phyloP scores from a whole-genome alignment of 2,113 vertebrate species.

The Callorhinus ursinus region DNA sequence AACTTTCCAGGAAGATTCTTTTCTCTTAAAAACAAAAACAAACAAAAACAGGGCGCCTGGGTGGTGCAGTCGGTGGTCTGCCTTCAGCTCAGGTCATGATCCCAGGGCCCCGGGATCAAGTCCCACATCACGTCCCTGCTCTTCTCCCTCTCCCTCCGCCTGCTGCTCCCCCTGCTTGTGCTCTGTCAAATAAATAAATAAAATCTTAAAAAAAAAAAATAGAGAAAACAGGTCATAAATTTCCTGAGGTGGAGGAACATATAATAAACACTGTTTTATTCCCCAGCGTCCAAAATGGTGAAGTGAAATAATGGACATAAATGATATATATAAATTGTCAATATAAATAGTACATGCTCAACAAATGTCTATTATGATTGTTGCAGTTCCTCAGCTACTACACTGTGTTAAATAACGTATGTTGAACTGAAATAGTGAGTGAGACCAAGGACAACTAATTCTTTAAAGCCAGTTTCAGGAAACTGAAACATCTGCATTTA shows the following conservation, averaged over 20 bases:
- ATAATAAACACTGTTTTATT: not conserved
- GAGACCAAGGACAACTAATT: not conserved
- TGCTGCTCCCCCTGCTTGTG: too few relatives aligned
- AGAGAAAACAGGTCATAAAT: not conserved
- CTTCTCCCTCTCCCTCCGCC: too few relatives aligned
- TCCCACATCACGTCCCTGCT: too few relatives aligned
- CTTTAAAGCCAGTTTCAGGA: not conserved
- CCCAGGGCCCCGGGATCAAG: too few relatives aligned
- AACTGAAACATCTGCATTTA: not conserved
- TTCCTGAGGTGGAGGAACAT: not conserved
- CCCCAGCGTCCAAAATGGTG: not conserved
- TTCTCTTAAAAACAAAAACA: not conserved
- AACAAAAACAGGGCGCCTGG: too few relatives aligned
- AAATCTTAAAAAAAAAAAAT: not conserved
- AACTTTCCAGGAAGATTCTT: not conserved
- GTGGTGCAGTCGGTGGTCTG: too few relatives aligned
- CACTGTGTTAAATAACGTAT: not conserved
- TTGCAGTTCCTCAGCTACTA: not conserved
- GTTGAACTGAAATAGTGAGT: not conserved
- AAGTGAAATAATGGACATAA: not conserved
- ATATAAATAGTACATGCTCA: not conserved
- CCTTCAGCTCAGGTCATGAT: too few relatives aligned
- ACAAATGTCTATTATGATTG: not conserved
- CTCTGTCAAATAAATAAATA: too few relatives aligned
- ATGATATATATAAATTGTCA: not conserved